A percentile compares a stretch with the other conserved stretches of the same genome.
Conservation (phyloP, 1,140 invertebrate species). For the Planococcus citri region DNA sequence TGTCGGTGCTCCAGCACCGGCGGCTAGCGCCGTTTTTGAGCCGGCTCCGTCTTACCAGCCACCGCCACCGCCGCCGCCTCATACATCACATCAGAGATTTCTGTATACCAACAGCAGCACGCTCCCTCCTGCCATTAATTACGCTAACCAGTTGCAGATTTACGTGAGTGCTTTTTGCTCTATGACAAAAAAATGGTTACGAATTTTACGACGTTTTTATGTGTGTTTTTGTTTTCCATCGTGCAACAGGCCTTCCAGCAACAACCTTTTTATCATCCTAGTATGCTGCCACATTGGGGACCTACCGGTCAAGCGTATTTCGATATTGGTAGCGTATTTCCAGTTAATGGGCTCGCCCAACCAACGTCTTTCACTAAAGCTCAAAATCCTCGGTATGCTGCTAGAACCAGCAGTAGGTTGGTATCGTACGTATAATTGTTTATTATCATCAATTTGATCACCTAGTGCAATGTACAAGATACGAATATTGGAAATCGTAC, state of each 20-base stretch:
- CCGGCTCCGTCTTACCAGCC: slow-evolving; percentile 32
- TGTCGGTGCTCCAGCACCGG: slow-evolving; percentile 26
- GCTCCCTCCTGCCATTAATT: slow-evolving; percentile 40
- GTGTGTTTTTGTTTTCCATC: not conserved
- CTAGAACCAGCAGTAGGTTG: slow-evolving; percentile 16
- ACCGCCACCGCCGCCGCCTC: slow-evolving; percentile 40
- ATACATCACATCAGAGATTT: slow-evolving; percentile 44
- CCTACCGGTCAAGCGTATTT: slow-evolving; percentile 46
- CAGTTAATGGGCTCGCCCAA: slow-evolving; percentile 59
- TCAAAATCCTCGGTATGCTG: slow-evolving; percentile 25
- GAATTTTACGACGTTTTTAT: not conserved
- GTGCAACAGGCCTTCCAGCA: slow-evolving; percentile 37
- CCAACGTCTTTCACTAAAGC: slow-evolving; percentile 42
- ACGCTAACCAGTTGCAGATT: slow-evolving; percentile 48
- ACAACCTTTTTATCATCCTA: slow-evolving; percentile 43
- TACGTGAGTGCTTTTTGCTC: slow-evolving; percentile 44
- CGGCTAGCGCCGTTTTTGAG: slow-evolving; percentile 23
- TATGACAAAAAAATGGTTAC: not conserved
- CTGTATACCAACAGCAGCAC: slow-evolving; percentile 48
- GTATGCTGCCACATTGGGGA: slow-evolving; percentile 44
- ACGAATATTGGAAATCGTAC: too few species aligned
- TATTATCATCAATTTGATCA: not conserved
- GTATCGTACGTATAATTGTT: slow-evolving; percentile 1
- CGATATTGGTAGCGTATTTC: slow-evolving; percentile 56
- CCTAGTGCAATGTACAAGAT: not conserved